phyloP scores from a whole-genome alignment of 2,888 invertebrate species.

The Lasioglossum marginatum region DNA sequence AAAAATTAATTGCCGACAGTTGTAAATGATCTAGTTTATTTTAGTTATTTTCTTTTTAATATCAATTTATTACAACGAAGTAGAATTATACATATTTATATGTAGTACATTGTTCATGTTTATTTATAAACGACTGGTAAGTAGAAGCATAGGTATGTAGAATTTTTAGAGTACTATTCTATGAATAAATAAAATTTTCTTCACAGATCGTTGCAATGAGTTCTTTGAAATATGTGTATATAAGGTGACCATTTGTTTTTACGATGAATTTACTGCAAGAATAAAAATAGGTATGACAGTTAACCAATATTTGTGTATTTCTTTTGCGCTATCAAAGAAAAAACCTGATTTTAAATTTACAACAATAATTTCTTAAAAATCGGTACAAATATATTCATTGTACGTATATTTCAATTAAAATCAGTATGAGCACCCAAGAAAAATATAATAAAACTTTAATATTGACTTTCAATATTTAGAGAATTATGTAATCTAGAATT shows the following conservation, averaged over 20 bases:
- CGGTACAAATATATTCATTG: background rate
- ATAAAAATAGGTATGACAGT: background rate
- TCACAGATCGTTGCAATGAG: background rate
- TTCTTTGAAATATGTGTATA: background rate
- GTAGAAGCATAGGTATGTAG: constrained; percentile 2
- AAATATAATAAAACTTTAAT: background rate
- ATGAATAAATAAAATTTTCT: background rate
- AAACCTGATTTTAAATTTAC: background rate
- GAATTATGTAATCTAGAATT: background rate
- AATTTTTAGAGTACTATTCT: background rate
- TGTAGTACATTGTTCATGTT: background rate
- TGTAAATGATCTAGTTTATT: constrained; percentile 25
- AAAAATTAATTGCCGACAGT: constrained; percentile 42
- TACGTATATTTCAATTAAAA: background rate
- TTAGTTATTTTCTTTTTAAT: constrained; percentile 7
- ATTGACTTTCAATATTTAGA: background rate
- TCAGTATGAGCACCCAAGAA: background rate
- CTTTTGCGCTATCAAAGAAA: background rate
- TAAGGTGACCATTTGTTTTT: background rate
- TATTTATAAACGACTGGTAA: constrained; percentile 31
- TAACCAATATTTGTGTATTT: background rate
- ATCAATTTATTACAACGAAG: background rate
- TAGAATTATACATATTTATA: background rate
- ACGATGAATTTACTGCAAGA: background rate
- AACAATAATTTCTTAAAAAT: background rate